Evolutionary conservation across 1,140 invertebrate species (phyloP), one percentile per base, ranked within the genome.

Genomic region (Limonius californicus): DNA sequence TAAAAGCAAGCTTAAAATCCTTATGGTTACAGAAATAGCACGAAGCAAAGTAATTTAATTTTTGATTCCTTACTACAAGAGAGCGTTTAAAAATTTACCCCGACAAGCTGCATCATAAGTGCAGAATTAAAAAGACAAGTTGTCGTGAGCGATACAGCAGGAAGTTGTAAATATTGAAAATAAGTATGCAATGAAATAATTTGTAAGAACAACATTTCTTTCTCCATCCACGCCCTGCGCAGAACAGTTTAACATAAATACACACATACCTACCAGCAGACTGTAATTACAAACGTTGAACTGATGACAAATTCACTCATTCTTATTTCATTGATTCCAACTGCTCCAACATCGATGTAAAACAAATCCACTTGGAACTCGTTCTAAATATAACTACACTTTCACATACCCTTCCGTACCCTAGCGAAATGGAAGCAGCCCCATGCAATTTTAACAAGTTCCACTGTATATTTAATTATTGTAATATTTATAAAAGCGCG

Each of bases 391-490:
- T 50, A 50, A 50, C 45, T 50, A 8, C 45, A 50, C 45, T 50
- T 50, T 50, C 45, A 50, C 16, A 50, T 50, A 61, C 63, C 55
- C 59, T 65, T 65, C 59, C 59, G 61, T 59, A 65, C 63, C 63
- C 63, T 59, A 62, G 54, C 39, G 59, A 54, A 61, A 67, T 61
- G 59, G 59, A 62, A 63, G 53, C 63, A 55, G 59, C 62, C 59
- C 66, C 50, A 62, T 67, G 66, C 66, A 63, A 63, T 65, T 68
- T 65, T 68, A 68, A 68, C 66, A 63, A 65, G 60, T 61, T 65
- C 50, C 63, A 63, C 63, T 68, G 63, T 68, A 68, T 68, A 68
- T 65, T 68, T 68, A 65, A 68, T 68, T 65, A 68, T 68, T 68
- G 66, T 68, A 68, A 65, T 68, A 68, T 68, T 68, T 63, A 68